Conservation (phyloP, 1,140 invertebrate genomes). For the Leptopilina clavipes region DNA sequence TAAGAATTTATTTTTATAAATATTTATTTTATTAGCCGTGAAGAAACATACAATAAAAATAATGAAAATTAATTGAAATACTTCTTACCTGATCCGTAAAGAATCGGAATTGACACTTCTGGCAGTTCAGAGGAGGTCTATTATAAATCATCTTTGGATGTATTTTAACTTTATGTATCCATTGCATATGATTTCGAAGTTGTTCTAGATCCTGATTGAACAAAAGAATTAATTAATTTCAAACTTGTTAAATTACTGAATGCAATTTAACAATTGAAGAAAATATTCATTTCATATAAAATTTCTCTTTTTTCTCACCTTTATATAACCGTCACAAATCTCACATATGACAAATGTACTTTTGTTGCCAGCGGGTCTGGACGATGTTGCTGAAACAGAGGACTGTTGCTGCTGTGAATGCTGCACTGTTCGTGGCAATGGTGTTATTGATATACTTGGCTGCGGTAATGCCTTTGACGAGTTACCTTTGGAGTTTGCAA, state of each 20-base stretch:
- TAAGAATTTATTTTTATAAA: conserved; percentile 26
- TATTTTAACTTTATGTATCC: conserved; percentile 97
- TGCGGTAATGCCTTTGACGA: conserved; percentile 79
- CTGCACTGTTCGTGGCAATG: conserved; percentile 81
- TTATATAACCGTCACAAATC: conserved; percentile 96
- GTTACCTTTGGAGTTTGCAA: conserved; percentile 71
- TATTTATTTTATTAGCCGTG: not conserved
- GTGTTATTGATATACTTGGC: conserved; percentile 94
- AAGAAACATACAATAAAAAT: not conserved
- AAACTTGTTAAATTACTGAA: too few species aligned
- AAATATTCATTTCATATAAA: conserved; percentile 42
- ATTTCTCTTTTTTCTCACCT: conserved; percentile 76
- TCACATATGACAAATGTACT: conserved; percentile 94
- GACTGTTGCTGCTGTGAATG: conserved; percentile 64
- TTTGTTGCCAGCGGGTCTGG: conserved; percentile 77
- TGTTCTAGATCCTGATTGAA: conserved; percentile 86
- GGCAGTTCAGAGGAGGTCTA: conserved; percentile 94
- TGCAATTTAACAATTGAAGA: too few species aligned
- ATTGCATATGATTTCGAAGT: conserved; percentile 94
- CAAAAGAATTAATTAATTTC: conserved; percentile 40
- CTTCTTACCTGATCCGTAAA: conserved; percentile 81
- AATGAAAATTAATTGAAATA: conserved; percentile 26
- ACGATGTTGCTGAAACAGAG: conserved; percentile 70
- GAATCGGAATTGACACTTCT: conserved; percentile 94
- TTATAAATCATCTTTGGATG: conserved; percentile 97